phyloP scores from a whole-genome alignment of 2,888 invertebrate genomes.

The Podabrus alpinus region DNA sequence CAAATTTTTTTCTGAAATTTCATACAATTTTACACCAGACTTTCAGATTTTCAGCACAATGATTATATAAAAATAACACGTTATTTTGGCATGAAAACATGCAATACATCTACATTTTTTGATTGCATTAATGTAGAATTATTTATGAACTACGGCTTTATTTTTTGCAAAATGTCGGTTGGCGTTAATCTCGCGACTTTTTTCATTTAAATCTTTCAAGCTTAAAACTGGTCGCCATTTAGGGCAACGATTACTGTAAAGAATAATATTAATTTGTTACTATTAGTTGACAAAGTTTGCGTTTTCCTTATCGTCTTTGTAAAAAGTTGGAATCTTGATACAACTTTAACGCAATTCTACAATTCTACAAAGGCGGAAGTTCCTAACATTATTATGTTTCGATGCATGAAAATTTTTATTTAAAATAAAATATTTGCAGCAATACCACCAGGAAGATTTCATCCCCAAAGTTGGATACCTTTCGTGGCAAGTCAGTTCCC shows the following conservation, averaged over 20 bases:
- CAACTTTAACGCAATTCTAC: not conserved
- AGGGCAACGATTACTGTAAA: not conserved
- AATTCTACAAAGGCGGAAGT: not conserved
- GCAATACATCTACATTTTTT: not conserved
- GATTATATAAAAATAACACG: not conserved
- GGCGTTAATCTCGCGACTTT: not conserved
- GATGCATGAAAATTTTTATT: not conserved
- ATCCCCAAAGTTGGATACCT: constrained; percentile 67
- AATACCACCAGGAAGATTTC: constrained; percentile 59
- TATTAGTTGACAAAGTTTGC: not conserved
- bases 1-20: not conserved
- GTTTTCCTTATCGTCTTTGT: not conserved
- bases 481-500: constrained; percentile 75
- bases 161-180: not conserved
- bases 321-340: not conserved
- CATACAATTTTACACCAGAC: not conserved
- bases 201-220: not conserved
- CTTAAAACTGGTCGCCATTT: not conserved
- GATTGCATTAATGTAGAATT: not conserved
- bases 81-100: not conserved
- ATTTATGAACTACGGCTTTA: not conserved
- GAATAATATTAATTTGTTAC: not conserved
- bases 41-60: not conserved
- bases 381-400: not conserved
- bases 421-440: constrained; percentile 47